Conservation (phyloP, 2,888 invertebrate genomes). For the Brachypterus glaber region DNA sequence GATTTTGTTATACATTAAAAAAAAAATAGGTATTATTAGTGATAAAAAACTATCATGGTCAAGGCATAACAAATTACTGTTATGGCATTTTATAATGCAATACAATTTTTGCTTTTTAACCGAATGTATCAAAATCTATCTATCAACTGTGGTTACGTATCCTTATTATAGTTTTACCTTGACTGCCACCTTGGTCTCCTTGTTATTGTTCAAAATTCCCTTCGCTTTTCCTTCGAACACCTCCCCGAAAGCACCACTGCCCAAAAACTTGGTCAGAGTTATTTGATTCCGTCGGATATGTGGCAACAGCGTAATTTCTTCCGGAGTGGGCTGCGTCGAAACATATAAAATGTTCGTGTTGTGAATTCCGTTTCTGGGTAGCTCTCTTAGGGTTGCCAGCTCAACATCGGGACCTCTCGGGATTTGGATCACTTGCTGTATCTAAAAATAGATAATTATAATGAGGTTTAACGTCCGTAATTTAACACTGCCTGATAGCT, state of each 20-base stretch:
- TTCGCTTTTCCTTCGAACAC: slow-evolving; percentile 87
- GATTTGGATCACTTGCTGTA: slow-evolving; percentile 38
- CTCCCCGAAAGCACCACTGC: slow-evolving; percentile 95
- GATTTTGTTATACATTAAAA: no score
- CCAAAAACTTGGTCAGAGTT: slow-evolving; percentile 77
- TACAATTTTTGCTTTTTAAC: no score
- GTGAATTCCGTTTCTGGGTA: slow-evolving; percentile 66
- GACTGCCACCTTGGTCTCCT: slow-evolving; percentile 77
- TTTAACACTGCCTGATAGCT: no score
- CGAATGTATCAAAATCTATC: no score
- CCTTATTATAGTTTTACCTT: no score
- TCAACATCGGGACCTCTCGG: slow-evolving; percentile 62
- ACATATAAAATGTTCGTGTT: slow-evolving; percentile 79
- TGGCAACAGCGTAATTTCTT: slow-evolving; percentile 64
- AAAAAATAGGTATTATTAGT: no score
- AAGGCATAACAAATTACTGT: no score
- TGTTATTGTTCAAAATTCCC: slow-evolving; percentile 49
- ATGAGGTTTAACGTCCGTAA: no score
- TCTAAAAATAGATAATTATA: no score
- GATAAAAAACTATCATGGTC: no score
- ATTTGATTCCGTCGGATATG: slow-evolving; percentile 82
- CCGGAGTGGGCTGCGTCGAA: slow-evolving; percentile 42
- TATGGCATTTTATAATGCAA: no score
- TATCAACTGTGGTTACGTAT: no score
- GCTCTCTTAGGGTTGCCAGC: slow-evolving; percentile 73